Evolutionary conservation across 2,113 vertebrate genomes (phyloP).

Genomic region (Petroica traversi): DNA sequence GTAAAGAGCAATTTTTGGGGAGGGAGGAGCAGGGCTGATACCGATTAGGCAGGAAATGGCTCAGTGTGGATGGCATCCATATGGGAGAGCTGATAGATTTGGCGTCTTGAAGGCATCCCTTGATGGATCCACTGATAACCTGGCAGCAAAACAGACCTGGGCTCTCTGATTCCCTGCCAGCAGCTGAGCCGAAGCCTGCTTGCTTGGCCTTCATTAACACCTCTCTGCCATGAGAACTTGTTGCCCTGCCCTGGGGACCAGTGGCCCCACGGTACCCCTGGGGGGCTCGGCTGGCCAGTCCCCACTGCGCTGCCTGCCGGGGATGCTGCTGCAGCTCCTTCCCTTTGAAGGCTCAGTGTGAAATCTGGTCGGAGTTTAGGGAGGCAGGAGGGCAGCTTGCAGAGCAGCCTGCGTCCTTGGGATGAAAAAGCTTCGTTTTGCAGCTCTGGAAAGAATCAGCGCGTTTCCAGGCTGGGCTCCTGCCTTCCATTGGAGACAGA

Average conservation of each 20-base stretch:
- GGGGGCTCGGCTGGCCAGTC: neutral
- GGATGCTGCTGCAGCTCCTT: neutral
- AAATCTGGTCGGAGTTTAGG: constrained; percentile 61
- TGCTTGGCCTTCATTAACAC: neutral
- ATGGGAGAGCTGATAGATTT: constrained; percentile 68
- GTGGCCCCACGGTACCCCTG: neutral
- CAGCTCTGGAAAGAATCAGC: constrained; percentile 54
- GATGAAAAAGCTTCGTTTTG: constrained; percentile 20
- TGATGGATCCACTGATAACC: constrained; percentile 69
- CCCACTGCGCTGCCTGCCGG: neutral
- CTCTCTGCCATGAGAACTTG: constrained; percentile 13
- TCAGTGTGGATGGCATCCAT: constrained; percentile 64
- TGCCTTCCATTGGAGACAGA: constrained; percentile 50
- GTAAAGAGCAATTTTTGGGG: neutral
- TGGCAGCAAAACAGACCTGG: constrained; percentile 59
- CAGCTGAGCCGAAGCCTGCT: constrained; percentile 21
- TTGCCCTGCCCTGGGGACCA: neutral
- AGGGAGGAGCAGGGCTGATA: constrained; percentile 36
- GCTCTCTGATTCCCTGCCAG: constrained; percentile 58
- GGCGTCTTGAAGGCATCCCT: constrained; percentile 62
- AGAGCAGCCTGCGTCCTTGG: neutral
- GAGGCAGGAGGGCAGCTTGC: constrained; percentile 27
- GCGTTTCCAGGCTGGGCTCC: neutral
- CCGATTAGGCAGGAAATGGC: constrained; percentile 65
- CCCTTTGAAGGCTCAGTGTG: constrained; percentile 37